Base-by-base conservation (phyloP, 2,888 invertebrate genomes). In the Bugulina stolonifera region DNA sequence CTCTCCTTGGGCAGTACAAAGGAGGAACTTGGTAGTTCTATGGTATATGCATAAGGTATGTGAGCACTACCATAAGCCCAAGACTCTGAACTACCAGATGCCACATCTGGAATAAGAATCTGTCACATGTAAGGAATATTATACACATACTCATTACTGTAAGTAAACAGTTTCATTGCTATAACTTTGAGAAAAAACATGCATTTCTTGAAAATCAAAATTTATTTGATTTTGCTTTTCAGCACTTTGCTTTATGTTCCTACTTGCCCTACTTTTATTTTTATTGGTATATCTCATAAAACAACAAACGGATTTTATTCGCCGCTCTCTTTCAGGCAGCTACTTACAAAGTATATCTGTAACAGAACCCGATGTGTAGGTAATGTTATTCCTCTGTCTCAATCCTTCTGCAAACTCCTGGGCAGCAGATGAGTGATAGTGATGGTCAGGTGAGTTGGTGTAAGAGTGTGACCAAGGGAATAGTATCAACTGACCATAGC, bases 401-500 rank as follows among this genome's bases (percentile, higher is more conserved):
- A 64, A 25, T 5, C 64, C 64, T 64, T 64, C 64, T 14, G 64
- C 64, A 22, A 64, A 25, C 32, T 64, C 27, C 10, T 64, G 25
- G 25, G 25, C 64, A 64, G 64, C 64, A 27, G 27, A 25, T 27
- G 27, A 5, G 32, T 64, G 64, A 27, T 64, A 32, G 34, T 29
- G 27, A 32, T 64, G 32, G 32, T 64, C 64, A 32, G 64, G 64
- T 3, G 64, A 64, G 2, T 64, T 10, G 3, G 32, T 32, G 64
- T 22, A 27, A 34, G 64, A 64, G 32, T 64, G 64, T 5, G 64
- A 64, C 64, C 64, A 64, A 3, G 64, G 64, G 32, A 64, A 64
- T 34, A 64, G 32, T 64, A 64, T 64, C 32, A 64, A 10, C 64
- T 64, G 64, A 3, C 64, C 64, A n/a, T 64, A 64, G 32, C 64